A percentile compares a stretch with the other conserved stretches of the same genome.
These are phyloP conservation scores for Pogonocichla stellata DNA, from an alignment of 2,113 vertebrate genomes.

Conservation along the genomic window DNA sequence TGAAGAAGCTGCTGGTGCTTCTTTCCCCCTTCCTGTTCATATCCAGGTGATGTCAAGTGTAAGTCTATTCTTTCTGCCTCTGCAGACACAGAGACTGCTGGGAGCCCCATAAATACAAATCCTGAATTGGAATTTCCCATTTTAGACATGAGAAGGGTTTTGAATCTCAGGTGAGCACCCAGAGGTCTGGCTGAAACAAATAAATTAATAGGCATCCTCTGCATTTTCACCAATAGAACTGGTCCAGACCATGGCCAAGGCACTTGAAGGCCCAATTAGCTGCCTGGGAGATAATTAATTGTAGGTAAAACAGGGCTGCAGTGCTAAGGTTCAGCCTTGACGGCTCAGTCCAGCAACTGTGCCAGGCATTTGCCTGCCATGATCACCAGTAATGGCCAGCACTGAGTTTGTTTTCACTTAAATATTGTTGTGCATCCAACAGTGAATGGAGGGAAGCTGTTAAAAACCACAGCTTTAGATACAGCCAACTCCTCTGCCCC, in stretches of 20 bases:
- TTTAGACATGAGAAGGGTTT: not conserved
- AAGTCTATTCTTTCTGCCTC: not conserved
- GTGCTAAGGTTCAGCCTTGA: not conserved
- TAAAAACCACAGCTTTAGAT: not conserved
- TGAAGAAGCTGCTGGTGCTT: conserved; percentile 49
- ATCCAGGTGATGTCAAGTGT: not conserved
- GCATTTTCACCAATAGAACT: not conserved
- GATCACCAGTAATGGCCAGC: accelerated
- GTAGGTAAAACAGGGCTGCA: not conserved
- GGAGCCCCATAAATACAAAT: not conserved
- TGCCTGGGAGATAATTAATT: not conserved
- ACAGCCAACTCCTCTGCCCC: not conserved
- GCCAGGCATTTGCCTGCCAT: not conserved
- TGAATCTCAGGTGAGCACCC: not conserved
- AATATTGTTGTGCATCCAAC: not conserved
- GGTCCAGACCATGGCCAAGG: not conserved
- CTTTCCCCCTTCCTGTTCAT: not conserved
- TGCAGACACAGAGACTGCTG: not conserved
- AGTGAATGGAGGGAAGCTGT: not conserved
- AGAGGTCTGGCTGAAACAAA: not conserved
- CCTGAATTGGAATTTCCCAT: not conserved
- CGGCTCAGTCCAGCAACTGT: not conserved
- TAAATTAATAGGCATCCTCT: not conserved
- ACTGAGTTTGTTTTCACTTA: not conserved
- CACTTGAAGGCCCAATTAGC: not conserved